Conservation (phyloP, 2,888 invertebrate species). For the Vesta saturnalis region DNA sequence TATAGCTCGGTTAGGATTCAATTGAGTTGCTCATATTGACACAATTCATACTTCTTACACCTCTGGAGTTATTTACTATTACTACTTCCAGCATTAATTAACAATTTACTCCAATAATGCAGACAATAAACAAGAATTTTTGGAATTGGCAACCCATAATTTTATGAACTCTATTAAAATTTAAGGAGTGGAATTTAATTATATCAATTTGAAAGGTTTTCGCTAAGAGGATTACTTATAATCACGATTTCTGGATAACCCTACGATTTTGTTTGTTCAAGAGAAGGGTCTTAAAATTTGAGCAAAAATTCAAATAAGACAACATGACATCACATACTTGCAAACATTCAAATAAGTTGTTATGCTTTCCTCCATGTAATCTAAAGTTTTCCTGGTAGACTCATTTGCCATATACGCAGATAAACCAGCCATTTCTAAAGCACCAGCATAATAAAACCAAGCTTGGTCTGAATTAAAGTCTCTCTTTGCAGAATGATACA, state of each 20-base stretch:
- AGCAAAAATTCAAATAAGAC: not conserved
- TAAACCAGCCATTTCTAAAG: conserved; percentile 95
- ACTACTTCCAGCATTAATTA: no score
- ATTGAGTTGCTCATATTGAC: no score
- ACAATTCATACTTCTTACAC: no score
- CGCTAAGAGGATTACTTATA: no score
- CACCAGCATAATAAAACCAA: conserved; percentile 97
- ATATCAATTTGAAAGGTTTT: no score
- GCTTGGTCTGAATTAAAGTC: conserved; percentile 98
- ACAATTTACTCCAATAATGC: no score
- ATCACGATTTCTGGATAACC: conserved; percentile 1
- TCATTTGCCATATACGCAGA: conserved; percentile 91
- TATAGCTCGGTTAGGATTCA: no score
- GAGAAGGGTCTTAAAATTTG: conserved; percentile 1
- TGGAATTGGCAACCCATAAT: no score
- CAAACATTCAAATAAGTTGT: conserved; percentile 90
- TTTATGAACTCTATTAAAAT: no score
- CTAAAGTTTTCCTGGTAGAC: conserved; percentile 79
- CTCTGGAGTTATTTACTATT: no score
- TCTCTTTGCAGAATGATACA: conserved; percentile 96
- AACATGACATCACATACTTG: conserved; percentile 68
- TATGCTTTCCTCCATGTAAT: conserved; percentile 96
- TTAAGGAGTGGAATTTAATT: no score
- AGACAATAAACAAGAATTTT: no score
- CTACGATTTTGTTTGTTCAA: conserved; percentile 3